Base-by-base conservation (phyloP, 2,888 invertebrate genomes). In the Fragum fragum region DNA sequence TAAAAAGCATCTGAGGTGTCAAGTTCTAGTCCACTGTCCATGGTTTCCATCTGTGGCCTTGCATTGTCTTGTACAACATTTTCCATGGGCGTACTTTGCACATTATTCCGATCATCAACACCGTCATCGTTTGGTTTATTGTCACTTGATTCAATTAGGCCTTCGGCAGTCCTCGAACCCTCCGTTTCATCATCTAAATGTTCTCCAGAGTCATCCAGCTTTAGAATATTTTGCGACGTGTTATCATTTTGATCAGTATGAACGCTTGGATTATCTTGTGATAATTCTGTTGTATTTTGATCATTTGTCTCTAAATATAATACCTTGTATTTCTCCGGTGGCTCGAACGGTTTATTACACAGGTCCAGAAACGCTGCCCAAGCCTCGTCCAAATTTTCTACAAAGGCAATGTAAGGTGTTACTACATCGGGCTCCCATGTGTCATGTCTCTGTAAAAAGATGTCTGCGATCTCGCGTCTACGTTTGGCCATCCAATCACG, bases 401-500 rank as follows among this genome's bases (percentile, higher is more conserved):
- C 79, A 66, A 83, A 88, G 14, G 61, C 69, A 7, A 73, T 32
- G 53, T 78, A 86, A 1, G 69, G 69, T 11, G 59, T 81, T 9
- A 86, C 53, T 23, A 55, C 71, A 1, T 80, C 73, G 0, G 74
- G 21, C 2, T 69, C 75, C 77, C 76, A 80, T 32, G 2, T 26
- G 7, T 85, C 83, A 39, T 90, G 88, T 29, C 87, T 83, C 1
- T 70, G 53, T 23, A 77, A 76, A 28, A 89, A 80, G 21, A 81
- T 80, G 2, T 76, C 61, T 9, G 76, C 89, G 2, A 90, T 73
- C 14, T 76, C 32, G 9, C 66, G 47, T 59, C 89, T 73, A 26
- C 87, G 81, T 36, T 73, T 82, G 21, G 66, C 61, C 85, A 88
- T 87, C 57, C 80, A 76, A 21, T 68, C 75, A 1, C 83, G 86